These are phyloP conservation scores for Lepidocyrtoides sp. DNA, from an alignment of 2,888 invertebrate genomes.

Conservation along the genomic window DNA sequence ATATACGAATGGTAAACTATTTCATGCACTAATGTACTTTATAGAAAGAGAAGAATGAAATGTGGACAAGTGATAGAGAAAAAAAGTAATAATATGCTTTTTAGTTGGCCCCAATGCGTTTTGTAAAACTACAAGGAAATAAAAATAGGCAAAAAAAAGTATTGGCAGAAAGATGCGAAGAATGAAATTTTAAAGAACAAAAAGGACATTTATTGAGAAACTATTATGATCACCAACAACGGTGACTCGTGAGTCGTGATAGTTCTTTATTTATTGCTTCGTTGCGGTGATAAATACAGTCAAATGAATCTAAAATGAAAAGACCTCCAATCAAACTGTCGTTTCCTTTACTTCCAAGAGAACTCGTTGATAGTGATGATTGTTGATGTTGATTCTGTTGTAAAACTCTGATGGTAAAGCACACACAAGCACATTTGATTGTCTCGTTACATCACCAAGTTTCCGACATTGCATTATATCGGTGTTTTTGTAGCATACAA, in stretches of 20 bases:
- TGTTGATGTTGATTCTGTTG: too few species aligned
- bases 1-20: not conserved
- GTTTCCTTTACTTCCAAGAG: too few species aligned
- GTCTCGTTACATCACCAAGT: too few species aligned
- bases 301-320: too few species aligned
- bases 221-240: constrained; percentile 4
- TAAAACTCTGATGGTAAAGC: too few species aligned
- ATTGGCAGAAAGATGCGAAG: not conserved
- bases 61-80: not conserved
- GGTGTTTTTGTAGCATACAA: too few species aligned
- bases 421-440: too few species aligned
- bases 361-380: too few species aligned
- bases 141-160: not conserved
- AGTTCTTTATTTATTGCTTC: not conserved
- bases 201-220: constrained; percentile 32
- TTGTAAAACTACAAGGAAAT: not conserved
- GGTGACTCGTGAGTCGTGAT: not conserved
- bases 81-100: not conserved
- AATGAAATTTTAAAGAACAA: constrained; percentile 40
- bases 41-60: not conserved
- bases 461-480: too few species aligned
- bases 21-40: not conserved
- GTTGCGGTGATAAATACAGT: not conserved
- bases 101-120: not conserved
- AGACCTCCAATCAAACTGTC: too few species aligned